These are phyloP conservation scores for Syrmaticus mikado DNA, from an alignment of 2,113 vertebrate genomes.

Conservation along the genomic window DNA sequence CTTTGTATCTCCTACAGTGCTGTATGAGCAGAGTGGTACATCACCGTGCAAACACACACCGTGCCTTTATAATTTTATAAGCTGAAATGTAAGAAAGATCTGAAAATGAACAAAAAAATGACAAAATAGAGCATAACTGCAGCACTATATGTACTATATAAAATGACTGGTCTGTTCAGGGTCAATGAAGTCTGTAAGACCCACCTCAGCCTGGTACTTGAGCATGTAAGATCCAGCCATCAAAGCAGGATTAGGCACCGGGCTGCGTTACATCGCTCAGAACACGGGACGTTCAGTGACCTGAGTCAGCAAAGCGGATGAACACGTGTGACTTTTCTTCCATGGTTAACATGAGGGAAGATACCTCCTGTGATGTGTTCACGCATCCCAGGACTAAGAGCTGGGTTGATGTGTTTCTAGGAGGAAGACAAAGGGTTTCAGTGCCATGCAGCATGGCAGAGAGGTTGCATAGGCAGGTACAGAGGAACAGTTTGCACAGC, in stretches of 20 bases:
- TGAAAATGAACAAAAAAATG: not conserved
- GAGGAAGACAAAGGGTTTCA: fast-evolving
- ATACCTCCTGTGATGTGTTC: fast-evolving
- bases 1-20: not conserved
- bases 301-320: not conserved
- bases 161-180: not conserved
- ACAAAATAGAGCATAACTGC: not conserved
- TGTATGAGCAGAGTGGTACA: not conserved
- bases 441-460: fast-evolving
- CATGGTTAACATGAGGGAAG: fast-evolving
- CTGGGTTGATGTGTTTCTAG: fast-evolving
- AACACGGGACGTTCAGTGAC: not conserved
- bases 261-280: fast-evolving
- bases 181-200: not conserved
- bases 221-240: too few species aligned
- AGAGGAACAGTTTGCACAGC: not conserved
- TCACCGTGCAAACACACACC: not conserved
- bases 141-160: too few species aligned
- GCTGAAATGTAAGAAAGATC: not conserved
- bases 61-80: not conserved
- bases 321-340: fast-evolving
- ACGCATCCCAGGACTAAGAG: not conserved
- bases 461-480: not conserved
- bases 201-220: not conserved
- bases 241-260: not conserved